These are phyloP conservation scores for Notodonta dromedarius DNA, from an alignment of 2,888 invertebrate species.

Conservation along the genomic window DNA sequence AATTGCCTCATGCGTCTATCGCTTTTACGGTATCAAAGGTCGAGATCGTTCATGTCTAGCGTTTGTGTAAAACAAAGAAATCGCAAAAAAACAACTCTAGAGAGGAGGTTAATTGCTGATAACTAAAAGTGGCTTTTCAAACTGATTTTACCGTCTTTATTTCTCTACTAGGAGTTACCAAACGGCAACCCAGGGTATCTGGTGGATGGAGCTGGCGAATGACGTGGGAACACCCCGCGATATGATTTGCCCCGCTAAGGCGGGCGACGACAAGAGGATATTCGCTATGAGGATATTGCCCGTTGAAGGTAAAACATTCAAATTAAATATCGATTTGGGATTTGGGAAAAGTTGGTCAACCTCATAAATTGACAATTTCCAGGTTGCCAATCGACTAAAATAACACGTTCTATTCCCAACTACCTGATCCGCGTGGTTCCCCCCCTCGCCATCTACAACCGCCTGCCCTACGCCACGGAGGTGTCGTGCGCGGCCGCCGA, in stretches of 20 bases:
- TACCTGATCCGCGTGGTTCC: constrained; percentile 89
- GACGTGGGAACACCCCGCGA: constrained; percentile 87
- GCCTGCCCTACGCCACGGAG: constrained; percentile 86
- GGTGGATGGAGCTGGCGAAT: constrained; percentile 91
- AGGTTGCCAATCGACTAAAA: constrained; percentile 71
- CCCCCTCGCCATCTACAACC: constrained; percentile 90
- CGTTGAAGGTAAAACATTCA: constrained; percentile 68
- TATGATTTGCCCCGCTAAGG: constrained; percentile 87
- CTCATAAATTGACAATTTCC: background rate
- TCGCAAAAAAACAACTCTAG: no score
- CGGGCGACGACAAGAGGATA: constrained; percentile 83
- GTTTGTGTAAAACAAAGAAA: no score
- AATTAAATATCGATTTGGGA: no score
- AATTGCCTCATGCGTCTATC: no score
- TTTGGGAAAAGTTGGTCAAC: no score
- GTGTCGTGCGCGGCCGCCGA: constrained; percentile 35
- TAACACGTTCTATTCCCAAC: constrained; percentile 86
- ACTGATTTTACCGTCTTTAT: no score
- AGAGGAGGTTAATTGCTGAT: no score
- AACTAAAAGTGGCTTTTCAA: no score
- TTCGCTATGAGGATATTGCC: constrained; percentile 87
- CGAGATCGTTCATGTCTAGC: no score
- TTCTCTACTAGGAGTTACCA: constrained; percentile 84
- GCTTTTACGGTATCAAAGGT: no score
- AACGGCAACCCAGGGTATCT: constrained; percentile 88